These are phyloP conservation scores for Trachelus tabidus DNA, from an alignment of 2,888 invertebrate species.

Conservation along the genomic window DNA sequence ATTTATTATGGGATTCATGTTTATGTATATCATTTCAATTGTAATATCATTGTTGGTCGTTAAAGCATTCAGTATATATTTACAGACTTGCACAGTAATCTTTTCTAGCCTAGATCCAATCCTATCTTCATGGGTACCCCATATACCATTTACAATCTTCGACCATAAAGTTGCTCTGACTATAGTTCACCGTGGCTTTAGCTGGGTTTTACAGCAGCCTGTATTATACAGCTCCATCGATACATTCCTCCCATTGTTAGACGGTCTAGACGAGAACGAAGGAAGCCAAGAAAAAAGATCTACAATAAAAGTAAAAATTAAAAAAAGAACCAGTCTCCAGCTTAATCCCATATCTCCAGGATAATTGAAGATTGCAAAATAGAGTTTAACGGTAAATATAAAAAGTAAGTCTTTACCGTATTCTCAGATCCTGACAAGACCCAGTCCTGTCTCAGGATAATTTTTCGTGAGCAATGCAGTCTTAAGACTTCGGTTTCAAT, in stretches of 20 bases:
- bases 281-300: not conserved
- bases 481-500: not conserved
- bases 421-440: not conserved
- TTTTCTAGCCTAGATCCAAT: too few relatives aligned
- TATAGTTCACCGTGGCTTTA: not conserved
- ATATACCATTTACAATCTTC: not conserved
- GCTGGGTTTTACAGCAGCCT: not conserved
- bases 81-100: too few relatives aligned
- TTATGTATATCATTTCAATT: too few relatives aligned
- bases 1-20: too few relatives aligned
- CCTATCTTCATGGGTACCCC: too few relatives aligned
- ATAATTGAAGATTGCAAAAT: not conserved
- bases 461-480: not conserved
- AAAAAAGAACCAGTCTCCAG: not conserved
- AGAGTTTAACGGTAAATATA: not conserved
- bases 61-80: too few relatives aligned
- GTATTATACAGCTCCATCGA: not conserved
- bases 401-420: not conserved
- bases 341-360: not conserved
- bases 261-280: not conserved
- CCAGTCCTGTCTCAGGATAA: not conserved
- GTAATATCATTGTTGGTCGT: too few relatives aligned
- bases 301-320: not conserved
- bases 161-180: not conserved
- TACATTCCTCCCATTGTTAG: not conserved